Evolutionary conservation across 2,888 invertebrate species (phyloP), one percentile per base, ranked within the genome.

Genomic region (Hirtodrosophila cameraria): DNA sequence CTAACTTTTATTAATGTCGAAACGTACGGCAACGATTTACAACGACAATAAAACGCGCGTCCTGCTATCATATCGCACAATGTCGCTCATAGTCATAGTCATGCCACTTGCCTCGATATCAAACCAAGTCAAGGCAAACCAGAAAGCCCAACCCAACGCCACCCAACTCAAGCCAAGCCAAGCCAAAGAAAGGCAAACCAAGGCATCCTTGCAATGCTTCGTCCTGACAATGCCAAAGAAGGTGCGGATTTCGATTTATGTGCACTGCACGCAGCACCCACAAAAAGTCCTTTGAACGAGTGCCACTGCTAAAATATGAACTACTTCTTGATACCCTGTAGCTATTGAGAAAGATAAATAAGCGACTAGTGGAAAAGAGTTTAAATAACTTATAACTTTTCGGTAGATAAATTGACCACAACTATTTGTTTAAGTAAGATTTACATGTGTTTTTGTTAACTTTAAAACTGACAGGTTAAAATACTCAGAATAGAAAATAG

Each of bases 171-270:
- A 36, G 27, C 12, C 11, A 31, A 27, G 38, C 57, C 69, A 46
- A 63, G 54, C 54, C 52, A 58, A 57, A 31, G 43, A 20, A 43
- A 27, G 49, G 50, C 67, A 58, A 61, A 36, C 46, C 16, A 42
- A 53, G 62, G 60, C 81, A 65, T 68, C 68, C 82, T 63, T 53
- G 61, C 58, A 52, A 33, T 60, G 58, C 50, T 31, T 68, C 63
- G 52, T 78, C 79, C 85, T 82, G 58, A 86, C 86, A 81, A 79
- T 80, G 80, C 60, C 81, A 76, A 75, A 69, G 84, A 82, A 82
- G 82, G 82, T 82, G 86, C 82, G 78, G 86, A 82, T 82, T 84
- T 86, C 82, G 86, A 82, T 82, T 82, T 84, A 84, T 82, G 86
- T 86, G 83, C 86, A 79, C 67, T 80, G 86, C 80, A 80, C 86